Base-by-base conservation (phyloP, 2,113 vertebrate species). In the Thinocorus orbignyianus region DNA sequence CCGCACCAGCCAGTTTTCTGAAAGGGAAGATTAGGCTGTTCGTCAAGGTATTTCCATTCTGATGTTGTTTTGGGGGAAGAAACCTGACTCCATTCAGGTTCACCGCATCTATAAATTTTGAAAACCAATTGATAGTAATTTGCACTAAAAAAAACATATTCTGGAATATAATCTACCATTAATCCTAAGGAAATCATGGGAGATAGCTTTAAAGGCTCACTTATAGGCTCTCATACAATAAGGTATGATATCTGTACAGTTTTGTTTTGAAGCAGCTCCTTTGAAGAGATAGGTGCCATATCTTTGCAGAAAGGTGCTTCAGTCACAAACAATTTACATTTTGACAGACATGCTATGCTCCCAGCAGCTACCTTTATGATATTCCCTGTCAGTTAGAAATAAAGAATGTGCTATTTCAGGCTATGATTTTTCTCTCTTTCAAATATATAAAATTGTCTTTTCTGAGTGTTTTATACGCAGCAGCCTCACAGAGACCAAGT, bases 281-380 rank as follows among this genome's bases (percentile, higher is more conserved):
- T 46, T 90, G 51, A 86, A 58, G 64, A 80, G 20, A 23, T 71
- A 71, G 74, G 71, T 79, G 57, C 62, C 65, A 11, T 49, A n/a
- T 61, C 78, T 79, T 70, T 83, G 55, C 78, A 86, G 74, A 91
- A 80, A 44, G 33, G 11, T 70, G 46, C 23, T 82, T 94, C 66
- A 78, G 57, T 92, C 74, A 79, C 83, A 88, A 92, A 86, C 37
- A 83, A 92, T 90, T 73, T 88, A 69, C 82, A 83, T 86, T 90
- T 82, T 88, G 81, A 96, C 91, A 85, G 76, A 73, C 48, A 37
- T 13, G 17, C 33, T 85, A 28, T 44, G 69, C 79, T 79, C 35
- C 66, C 48, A 65, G 92, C 55, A 93, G 46, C 82, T 90, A 65
- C 55, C 42, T 96, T 90, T 86, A 72, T 70, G 31, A 51, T 82